Evolutionary conservation across 1,140 invertebrate species (phyloP).

Genomic region (Hylyphantes graminicola): DNA sequence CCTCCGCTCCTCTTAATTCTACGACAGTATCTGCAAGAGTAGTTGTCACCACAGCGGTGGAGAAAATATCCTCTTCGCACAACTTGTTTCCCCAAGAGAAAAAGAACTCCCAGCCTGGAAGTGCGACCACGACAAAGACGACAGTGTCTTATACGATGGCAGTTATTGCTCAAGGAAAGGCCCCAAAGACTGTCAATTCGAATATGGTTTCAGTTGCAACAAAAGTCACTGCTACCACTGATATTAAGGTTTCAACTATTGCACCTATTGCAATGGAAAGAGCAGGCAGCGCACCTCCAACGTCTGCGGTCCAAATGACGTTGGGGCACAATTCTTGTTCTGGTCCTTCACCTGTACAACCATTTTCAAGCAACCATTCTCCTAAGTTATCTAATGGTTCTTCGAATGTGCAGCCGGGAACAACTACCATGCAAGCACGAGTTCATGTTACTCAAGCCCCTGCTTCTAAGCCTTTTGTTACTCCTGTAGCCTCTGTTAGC

Average conservation of each 20-base stretch:
- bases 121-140: conserved; percentile 71
- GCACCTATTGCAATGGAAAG: conserved; percentile 49
- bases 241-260: conserved; percentile 54
- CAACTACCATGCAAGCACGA: conserved; percentile 8
- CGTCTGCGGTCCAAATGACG: conserved; percentile 48
- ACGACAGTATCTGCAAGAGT: conserved; percentile 49
- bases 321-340: conserved; percentile 28
- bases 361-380: conserved; percentile 48
- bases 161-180: conserved; percentile 54
- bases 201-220: conserved; percentile 52
- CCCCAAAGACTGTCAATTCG: conserved; percentile 65
- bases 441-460: conserved; percentile 41
- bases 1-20: conserved; percentile 11
- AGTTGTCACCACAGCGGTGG: neutral
- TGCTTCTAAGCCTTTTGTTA: conserved; percentile 47
- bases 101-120: conserved; percentile 51
- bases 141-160: conserved; percentile 76
- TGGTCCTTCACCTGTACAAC: conserved; percentile 47
- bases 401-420: neutral
- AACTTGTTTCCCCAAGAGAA: conserved; percentile 64
- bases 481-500: conserved; percentile 10
- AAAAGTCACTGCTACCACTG: conserved; percentile 43
- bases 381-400: conserved; percentile 42
- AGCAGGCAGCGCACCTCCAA: conserved; percentile 50
- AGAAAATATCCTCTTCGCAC: conserved; percentile 63